Percentiles rank a stretch among this genome's conserved stretches.
Evolutionary conservation across 2,113 vertebrate species (phyloP).

Genomic region (Gymnocephalus cernua): DNA sequence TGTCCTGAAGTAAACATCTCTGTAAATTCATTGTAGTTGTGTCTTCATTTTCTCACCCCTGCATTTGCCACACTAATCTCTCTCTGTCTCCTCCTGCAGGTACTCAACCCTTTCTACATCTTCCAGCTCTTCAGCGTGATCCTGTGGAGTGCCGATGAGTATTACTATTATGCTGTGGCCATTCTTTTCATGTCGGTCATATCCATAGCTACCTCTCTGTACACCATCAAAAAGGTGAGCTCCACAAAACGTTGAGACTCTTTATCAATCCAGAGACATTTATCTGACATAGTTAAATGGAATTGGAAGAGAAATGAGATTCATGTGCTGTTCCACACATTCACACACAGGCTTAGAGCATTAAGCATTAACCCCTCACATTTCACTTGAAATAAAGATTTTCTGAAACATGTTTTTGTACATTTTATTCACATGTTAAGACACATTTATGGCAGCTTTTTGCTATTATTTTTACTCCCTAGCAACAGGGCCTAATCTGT

Average conservation of each 20-base stretch:
- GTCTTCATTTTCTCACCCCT: neutral
- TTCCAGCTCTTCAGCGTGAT: conserved; percentile 99
- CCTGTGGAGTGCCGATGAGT: conserved; percentile 94
- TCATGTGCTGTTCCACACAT: neutral
- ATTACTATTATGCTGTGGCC: conserved; percentile 96
- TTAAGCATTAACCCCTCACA: neutral
- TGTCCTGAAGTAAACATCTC: neutral
- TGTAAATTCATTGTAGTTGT: neutral
- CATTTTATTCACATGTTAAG: too few species aligned
- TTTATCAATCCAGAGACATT: neutral
- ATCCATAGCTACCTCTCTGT: conserved; percentile 96
- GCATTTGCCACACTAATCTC: neutral
- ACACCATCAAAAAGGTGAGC: conserved; percentile 97
- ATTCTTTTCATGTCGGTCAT: conserved; percentile 97
- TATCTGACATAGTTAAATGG: neutral
- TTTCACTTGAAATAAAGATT: too few species aligned
- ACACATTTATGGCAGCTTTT: neutral
- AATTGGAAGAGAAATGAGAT: neutral
- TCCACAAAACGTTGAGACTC: neutral
- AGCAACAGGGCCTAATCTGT: neutral
- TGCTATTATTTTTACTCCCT: neutral
- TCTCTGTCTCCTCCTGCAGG: conserved; percentile 80
- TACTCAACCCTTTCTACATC: conserved; percentile 99
- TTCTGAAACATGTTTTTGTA: too few species aligned
- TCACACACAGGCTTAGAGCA: neutral